Conservation (phyloP, 2,113 vertebrate species). For the Crocuta crocuta region DNA sequence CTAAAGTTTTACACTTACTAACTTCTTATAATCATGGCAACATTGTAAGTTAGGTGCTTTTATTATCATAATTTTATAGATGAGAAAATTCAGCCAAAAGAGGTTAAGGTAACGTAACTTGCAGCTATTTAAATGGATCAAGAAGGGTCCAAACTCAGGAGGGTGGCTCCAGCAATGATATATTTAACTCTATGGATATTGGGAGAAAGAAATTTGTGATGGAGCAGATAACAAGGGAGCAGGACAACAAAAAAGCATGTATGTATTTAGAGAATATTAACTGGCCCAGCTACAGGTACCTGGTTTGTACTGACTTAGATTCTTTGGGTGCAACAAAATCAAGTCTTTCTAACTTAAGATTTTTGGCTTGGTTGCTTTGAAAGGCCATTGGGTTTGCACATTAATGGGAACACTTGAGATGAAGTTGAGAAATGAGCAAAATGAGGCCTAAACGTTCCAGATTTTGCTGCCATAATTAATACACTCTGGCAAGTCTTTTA, state of each 20-base stretch:
- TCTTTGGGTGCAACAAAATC: not conserved
- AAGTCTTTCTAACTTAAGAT: not conserved
- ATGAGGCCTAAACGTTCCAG: not conserved
- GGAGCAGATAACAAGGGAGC: not conserved
- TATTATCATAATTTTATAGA: not conserved
- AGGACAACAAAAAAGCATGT: not conserved
- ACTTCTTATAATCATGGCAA: not conserved
- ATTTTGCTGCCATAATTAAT: not conserved
- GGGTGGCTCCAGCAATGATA: not conserved
- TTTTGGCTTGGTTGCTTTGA: not conserved
- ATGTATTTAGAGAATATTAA: not conserved
- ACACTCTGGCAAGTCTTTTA: not conserved
- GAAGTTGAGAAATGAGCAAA: not conserved
- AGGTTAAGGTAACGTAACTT: not conserved
- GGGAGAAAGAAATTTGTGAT: not conserved
- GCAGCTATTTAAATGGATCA: not conserved
- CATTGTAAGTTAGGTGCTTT: not conserved
- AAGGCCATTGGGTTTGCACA: not conserved
- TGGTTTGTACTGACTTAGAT: not conserved
- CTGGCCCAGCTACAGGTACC: not conserved
- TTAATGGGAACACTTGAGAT: not conserved
- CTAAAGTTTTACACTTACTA: not conserved
- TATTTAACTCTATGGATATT: not conserved
- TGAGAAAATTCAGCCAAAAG: constrained; percentile 4
- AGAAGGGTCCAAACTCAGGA: not conserved